Evolutionary conservation across 2,113 vertebrate genomes (phyloP).

Genomic region (Orthonyx spaldingii): DNA sequence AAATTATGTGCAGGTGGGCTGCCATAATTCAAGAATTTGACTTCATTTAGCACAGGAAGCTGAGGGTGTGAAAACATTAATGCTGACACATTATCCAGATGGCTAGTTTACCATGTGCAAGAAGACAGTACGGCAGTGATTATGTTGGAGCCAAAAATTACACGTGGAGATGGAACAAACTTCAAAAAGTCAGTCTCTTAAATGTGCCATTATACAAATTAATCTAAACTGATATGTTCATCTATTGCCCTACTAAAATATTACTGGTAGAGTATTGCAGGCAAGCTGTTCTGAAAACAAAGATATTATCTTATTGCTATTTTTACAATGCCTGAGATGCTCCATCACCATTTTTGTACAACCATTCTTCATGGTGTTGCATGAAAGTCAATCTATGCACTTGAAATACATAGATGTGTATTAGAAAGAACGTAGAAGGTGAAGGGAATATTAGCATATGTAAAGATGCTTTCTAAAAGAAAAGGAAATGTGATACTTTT

Average conservation of each 20-base stretch:
- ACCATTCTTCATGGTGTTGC: not conserved
- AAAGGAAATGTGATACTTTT: not conserved
- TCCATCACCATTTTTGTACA: not conserved
- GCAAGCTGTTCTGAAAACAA: conserved; percentile 30
- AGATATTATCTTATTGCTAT: not conserved
- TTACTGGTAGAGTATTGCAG: not conserved
- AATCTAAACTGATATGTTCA: conserved; percentile 47
- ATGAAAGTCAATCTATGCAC: not conserved
- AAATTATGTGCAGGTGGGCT: conserved; percentile 63
- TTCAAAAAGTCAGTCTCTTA: conserved; percentile 61
- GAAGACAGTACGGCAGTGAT: conserved; percentile 62
- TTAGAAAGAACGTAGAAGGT: not conserved
- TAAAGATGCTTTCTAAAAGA: not conserved
- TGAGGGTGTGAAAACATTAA: conserved; percentile 70
- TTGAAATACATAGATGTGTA: not conserved
- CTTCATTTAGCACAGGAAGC: conserved; percentile 66
- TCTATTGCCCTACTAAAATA: conserved; percentile 41
- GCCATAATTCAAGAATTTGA: conserved; percentile 64
- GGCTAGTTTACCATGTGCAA: conserved; percentile 68
- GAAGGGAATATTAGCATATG: not conserved
- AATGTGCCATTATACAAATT: conserved; percentile 50
- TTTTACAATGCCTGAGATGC: not conserved
- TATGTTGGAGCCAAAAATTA: conserved; percentile 62
- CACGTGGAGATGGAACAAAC: conserved; percentile 63
- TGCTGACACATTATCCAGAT: conserved; percentile 70